Evolutionary conservation across 2,797 vertebrate species (phyloP), one percentile per base, ranked within the genome.

Genomic region (Echiichthys vipera): DNA sequence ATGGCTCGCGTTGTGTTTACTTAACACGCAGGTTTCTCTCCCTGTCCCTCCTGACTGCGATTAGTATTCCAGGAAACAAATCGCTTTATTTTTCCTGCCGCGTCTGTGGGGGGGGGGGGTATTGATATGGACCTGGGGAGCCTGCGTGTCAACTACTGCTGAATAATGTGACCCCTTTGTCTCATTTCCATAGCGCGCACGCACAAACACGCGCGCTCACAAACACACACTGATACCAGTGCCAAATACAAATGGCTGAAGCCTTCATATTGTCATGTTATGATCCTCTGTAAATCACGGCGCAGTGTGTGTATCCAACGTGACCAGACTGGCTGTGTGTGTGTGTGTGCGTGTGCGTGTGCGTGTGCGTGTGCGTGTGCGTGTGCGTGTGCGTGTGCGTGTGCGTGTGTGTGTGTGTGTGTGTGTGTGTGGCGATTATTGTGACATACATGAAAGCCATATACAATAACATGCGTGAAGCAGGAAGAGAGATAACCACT

Each of bases 41-140:
- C n/a, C 47, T 2, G 1, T 70, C 81, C 78, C 84, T 67, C 53
- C 81, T 68, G 59, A 54, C 80, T 61, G 73, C 11, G 30, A 85
- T 88, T 88, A 85, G 81, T 63, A 86, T 86, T 80, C 81, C 1
- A 65, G 62, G 56, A 81, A 84, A 90, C 85, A 88, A 89, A 88
- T 82, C 62, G 76, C 79, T 75, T 83, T 81, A 73, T 90, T 88
- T 83, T 78, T 73, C 71, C 72, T 50, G 55, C 81, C 42, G 74
- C 7, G 42, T 83, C 75, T 47, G 11, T 18, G 30, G 57, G 55
- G 81, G 71, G 30, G 57, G 55, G 81, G 71, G 81, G 77, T 77
- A 86, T 87, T 78, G 87, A 91, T 90, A 88, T 86, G 87, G 83
- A 90, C 85, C 86, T 45, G 73, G 83, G 86, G 83, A 86, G 78